Conservation (phyloP, 1,140 invertebrate genomes). For the Lucilia sericata region DNA sequence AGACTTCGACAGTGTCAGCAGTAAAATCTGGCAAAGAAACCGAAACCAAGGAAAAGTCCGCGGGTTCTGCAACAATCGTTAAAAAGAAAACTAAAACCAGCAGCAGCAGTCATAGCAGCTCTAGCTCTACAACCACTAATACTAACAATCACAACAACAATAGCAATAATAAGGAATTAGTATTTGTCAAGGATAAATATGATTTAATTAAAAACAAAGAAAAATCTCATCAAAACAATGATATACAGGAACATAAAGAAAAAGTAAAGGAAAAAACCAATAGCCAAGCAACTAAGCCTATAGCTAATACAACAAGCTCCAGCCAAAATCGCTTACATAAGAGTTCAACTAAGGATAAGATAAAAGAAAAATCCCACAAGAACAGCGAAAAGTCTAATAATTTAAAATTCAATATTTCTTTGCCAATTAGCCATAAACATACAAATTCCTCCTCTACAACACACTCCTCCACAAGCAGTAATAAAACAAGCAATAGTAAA, state of each 20-base stretch:
- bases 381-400: neutral
- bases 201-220: slow-evolving; percentile 13
- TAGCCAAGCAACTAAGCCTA: neutral
- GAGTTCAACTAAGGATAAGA: neutral
- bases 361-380: neutral
- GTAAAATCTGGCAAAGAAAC: too few species aligned
- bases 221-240: neutral
- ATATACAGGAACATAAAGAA: neutral
- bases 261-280: neutral
- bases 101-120: neutral
- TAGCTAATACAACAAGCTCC: neutral
- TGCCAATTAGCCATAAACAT: neutral
- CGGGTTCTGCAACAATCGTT: neutral
- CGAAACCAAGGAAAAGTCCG: neutral
- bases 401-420: too few species aligned
- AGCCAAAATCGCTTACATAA: neutral
- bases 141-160: neutral
- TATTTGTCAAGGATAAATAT: slow-evolving; percentile 10
- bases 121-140: neutral
- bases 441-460: neutral
- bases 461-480: neutral
- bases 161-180: neutral
- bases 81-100: neutral
- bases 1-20: too few species aligned
- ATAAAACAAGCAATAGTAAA: neutral